Evolutionary conservation across 1,140 invertebrate species (phyloP).

Genomic region (Temnothorax curvispinosus): DNA sequence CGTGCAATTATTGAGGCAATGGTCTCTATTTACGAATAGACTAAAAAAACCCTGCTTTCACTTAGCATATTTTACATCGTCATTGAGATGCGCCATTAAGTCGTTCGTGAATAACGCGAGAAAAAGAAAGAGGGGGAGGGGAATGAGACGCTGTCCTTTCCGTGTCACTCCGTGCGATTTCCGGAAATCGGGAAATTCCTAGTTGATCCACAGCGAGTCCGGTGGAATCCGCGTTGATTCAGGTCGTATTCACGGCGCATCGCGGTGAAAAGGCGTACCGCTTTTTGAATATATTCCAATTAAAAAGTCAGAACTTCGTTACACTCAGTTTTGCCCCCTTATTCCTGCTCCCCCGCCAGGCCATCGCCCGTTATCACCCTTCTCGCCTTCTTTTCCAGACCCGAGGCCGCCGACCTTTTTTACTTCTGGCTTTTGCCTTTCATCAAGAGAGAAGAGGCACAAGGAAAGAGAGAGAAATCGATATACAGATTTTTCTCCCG

Average conservation of each 20-base stretch:
- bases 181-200: constrained; percentile 21
- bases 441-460: constrained; percentile 47
- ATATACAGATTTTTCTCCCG: constrained; percentile 74
- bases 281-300: constrained; percentile 86
- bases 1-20: neutral
- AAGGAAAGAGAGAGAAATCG: neutral
- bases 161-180: neutral
- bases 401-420: constrained; percentile 66
- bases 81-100: constrained; percentile 52
- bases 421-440: constrained; percentile 73
- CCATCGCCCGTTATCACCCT: constrained; percentile 59
- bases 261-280: constrained; percentile 85
- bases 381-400: constrained; percentile 21
- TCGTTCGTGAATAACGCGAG: constrained; percentile 36
- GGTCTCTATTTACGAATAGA: neutral
- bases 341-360: neutral
- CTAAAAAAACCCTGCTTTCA: neutral
- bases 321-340: constrained; percentile 77
- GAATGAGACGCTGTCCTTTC: neutral
- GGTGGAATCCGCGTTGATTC: constrained; percentile 79
- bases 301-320: constrained; percentile 86
- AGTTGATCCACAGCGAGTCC: constrained; percentile 37
- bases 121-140: constrained; percentile 11
- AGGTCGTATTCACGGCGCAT: constrained; percentile 79
- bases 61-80: constrained; percentile 67